Percentiles rank a stretch among this genome's conserved stretches.
Conservation (phyloP, 2,113 vertebrate genomes). For the Micronycteris hirsuta region DNA sequence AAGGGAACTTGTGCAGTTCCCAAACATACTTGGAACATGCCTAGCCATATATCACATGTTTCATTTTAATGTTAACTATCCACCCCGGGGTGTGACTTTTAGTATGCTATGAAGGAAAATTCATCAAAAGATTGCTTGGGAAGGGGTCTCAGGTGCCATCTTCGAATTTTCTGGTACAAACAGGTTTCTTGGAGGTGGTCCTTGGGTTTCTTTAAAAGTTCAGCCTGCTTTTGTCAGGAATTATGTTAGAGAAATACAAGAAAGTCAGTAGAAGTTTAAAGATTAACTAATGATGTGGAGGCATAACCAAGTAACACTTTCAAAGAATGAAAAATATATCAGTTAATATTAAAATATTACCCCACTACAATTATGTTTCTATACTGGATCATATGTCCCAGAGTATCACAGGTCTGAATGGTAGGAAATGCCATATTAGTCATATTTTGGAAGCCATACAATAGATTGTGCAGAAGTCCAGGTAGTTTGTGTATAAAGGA, state of each 20-base stretch:
- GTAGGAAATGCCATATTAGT: neutral
- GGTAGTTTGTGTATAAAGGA: neutral
- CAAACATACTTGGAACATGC: neutral
- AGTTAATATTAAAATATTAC: neutral
- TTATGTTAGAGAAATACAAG: neutral
- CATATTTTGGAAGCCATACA: neutral
- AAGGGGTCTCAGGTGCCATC: neutral
- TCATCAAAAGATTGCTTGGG: neutral
- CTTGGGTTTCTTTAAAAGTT: neutral
- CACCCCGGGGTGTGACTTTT: neutral
- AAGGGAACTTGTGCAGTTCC: neutral
- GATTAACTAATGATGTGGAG: neutral
- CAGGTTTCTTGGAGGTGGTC: neutral
- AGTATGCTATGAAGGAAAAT: neutral
- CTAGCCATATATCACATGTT: neutral
- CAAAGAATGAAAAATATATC: neutral
- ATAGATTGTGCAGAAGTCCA: neutral
- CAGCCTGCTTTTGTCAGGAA: neutral
- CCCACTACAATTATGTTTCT: neutral
- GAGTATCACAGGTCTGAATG: neutral
- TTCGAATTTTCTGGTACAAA: neutral
- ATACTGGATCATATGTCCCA: neutral
- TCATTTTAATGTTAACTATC: neutral
- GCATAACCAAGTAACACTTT: neutral
- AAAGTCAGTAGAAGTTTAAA: neutral